Conservation (phyloP, 2,888 invertebrate genomes). For the Sarcophaga rosellei region DNA sequence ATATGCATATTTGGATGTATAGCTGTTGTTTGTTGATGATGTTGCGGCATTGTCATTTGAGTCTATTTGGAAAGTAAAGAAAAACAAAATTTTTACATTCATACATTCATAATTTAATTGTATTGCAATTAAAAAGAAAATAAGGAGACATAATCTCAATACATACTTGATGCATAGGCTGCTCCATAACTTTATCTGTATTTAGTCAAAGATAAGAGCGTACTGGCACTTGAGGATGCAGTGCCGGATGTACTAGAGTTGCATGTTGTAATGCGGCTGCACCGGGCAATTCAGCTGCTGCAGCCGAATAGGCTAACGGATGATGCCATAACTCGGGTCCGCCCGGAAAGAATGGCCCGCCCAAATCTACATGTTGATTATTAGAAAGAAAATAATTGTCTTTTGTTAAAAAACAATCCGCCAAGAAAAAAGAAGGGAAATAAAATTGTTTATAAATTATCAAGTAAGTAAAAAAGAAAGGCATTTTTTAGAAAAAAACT, state of each 20-base stretch:
- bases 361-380: constrained; percentile 88
- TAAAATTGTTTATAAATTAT: constrained; percentile 65
- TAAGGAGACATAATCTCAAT: neutral
- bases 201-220: constrained; percentile 99
- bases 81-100: neutral
- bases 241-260: constrained; percentile 96
- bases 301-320: constrained; percentile 90
- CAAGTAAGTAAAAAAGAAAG: constrained; percentile 59
- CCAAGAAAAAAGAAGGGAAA: constrained; percentile 64
- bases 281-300: constrained; percentile 91
- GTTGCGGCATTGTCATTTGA: constrained; percentile 83
- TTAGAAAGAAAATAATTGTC: constrained; percentile 71
- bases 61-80: constrained; percentile 77
- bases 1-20: constrained; percentile 86
- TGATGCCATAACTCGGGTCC: constrained; percentile 97
- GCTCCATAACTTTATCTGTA: constrained; percentile 83
- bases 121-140: neutral
- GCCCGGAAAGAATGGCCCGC: constrained; percentile 97
- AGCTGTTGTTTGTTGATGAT: constrained; percentile 80
- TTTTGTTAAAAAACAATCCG: constrained; percentile 71
- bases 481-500: constrained; percentile 1
- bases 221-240: constrained; percentile 98
- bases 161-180: constrained; percentile 82
- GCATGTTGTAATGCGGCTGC: constrained; percentile 91
- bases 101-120: neutral